These are phyloP conservation scores for Lepilemur septentrionalis DNA, from an alignment of 2,797 vertebrate species.

Conservation along the genomic window DNA sequence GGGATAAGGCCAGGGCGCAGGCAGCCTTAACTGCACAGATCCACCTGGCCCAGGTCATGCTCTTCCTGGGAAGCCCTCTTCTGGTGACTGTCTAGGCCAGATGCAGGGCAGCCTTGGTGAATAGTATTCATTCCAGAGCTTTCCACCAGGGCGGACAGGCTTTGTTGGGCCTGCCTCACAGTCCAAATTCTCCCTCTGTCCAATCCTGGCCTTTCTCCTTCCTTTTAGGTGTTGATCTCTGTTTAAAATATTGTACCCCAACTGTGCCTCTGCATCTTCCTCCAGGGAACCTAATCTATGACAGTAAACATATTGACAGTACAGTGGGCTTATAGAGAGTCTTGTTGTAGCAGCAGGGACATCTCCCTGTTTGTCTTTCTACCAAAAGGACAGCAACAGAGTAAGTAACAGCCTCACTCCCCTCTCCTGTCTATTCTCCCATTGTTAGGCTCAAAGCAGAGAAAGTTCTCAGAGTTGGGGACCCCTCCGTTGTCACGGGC, in stretches of 20 bases:
- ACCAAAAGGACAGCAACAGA: background rate
- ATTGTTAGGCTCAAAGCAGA: background rate
- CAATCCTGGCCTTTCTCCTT: background rate
- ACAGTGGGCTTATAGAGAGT: background rate
- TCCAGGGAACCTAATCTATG: background rate
- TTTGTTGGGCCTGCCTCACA: background rate
- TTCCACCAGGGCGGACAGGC: background rate
- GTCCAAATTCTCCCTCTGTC: background rate
- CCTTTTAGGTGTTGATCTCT: background rate
- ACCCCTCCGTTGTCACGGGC: too few species aligned
- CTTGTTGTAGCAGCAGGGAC: background rate
- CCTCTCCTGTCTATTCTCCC: background rate
- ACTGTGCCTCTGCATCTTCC: background rate
- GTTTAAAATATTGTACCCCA: background rate
- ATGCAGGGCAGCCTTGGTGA: background rate
- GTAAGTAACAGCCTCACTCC: background rate
- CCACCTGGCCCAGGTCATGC: background rate
- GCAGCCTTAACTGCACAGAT: background rate
- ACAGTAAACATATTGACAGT: background rate
- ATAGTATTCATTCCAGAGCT: background rate
- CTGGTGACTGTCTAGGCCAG: background rate
- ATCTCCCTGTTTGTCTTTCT: background rate
- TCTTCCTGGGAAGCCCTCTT: background rate
- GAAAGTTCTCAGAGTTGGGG: background rate
- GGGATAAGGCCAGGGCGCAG: background rate